A percentile compares a stretch with the other conserved stretches of the same genome.
phyloP scores from a whole-genome alignment of 2,888 invertebrate genomes.

The Drosophila paranaensis region DNA sequence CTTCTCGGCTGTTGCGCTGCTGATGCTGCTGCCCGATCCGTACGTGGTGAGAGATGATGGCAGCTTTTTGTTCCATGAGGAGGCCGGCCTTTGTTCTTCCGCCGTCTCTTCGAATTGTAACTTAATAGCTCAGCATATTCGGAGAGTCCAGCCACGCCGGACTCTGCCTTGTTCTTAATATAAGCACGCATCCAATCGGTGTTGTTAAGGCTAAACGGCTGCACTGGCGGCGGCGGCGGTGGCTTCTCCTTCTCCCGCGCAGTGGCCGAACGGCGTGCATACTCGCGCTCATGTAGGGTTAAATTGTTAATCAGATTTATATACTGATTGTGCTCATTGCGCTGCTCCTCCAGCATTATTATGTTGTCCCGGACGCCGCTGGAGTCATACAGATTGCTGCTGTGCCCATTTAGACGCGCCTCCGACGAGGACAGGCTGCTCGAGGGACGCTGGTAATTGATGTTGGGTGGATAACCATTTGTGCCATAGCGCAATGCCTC shows the following conservation, averaged over 20 bases:
- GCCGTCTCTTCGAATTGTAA: slow-evolving; percentile 1
- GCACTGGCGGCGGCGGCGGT: slow-evolving; percentile 14
- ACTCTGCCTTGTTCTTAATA: slow-evolving; percentile 12
- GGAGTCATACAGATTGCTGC: slow-evolving; percentile 13
- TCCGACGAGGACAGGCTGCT: slow-evolving; percentile 43
- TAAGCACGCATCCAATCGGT: slow-evolving; percentile 26
- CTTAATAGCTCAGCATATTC: slow-evolving; percentile 47
- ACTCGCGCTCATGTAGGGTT: slow-evolving; percentile 43
- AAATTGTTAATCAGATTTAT: slow-evolving; percentile 59
- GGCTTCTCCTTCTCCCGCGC: slow-evolving; percentile 23
- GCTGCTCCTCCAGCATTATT: slow-evolving; percentile 35
- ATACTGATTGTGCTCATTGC: slow-evolving; percentile 60
- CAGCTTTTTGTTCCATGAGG: slow-evolving; percentile 9
- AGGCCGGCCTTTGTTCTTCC: neutral
- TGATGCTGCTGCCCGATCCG: slow-evolving; percentile 8
- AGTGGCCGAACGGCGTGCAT: neutral
- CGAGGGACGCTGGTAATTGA: slow-evolving; percentile 34
- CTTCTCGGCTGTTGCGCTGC: neutral
- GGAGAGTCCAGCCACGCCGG: neutral
- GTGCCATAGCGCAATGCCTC: slow-evolving; percentile 62
- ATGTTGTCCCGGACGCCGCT: slow-evolving; percentile 27
- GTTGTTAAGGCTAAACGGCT: slow-evolving; percentile 11
- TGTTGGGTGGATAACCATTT: slow-evolving; percentile 45
- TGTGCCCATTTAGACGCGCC: slow-evolving; percentile 32
- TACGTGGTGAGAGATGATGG: slow-evolving; percentile 8